Evolutionary conservation across 2,113 vertebrate species (phyloP), one percentile per base, ranked within the genome.

Genomic region (Herpailurus yagouaroundi): DNA sequence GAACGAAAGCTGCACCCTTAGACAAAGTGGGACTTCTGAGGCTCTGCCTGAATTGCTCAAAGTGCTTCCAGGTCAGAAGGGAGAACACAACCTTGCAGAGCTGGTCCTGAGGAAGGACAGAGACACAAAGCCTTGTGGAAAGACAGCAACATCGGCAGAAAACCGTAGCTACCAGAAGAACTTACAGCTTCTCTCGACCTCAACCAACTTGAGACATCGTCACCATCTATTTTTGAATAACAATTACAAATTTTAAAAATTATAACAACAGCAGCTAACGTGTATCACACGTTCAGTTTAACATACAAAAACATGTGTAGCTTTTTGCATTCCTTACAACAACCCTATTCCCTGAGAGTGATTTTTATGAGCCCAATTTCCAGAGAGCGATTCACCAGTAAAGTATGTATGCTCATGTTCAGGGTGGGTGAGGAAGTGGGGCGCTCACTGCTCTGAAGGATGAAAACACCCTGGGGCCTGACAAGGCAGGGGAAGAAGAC

Each of bases 101-200:
- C 38, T 14, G 1, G 0, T 18, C 74, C 52, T 64, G 7, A 7
- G 50, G 21, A 69, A 52, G 55, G 50, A 52, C n/a, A 64, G 19
- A 69, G 33, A 19, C 12, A 11, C 29, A 19, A 11, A 55, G 63
- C 8, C 63, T 18, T 5, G 1, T 29, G 25, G 15, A 4, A 9
- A n/a, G 57, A 6, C 23, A 73, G 92, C 25, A 33, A 7, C 41
- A 23, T 29, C 9, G 4, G 25, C n/a, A 21, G 41, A 33, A 73
- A 71, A 45, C 41, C 19, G 10, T 16, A 7, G 79, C 14, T 55
- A 84, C 29, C 52, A 13, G 6, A 29, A 50, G 50, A 73, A 64
- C 50, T 41, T 63, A n/a, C n/a, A 23, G 94, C 36, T 60, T 97
- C 80, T 93, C 52, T 33, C 7, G 29, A 36, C 89, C 29, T 91